Conservation (phyloP, 2,888 invertebrate genomes). For the Rhodophaea formosa region DNA sequence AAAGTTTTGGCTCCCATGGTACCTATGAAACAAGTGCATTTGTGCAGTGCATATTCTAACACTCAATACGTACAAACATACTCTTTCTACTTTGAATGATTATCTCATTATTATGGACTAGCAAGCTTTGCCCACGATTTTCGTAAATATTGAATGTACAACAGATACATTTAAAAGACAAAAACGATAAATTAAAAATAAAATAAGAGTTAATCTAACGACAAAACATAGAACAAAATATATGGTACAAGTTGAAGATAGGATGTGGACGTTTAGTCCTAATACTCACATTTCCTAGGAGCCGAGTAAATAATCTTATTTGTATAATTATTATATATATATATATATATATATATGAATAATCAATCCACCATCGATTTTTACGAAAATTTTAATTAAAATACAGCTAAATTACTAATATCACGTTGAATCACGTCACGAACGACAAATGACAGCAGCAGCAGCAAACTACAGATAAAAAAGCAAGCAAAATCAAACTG, state of each 20-base stretch:
- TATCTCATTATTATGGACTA: no score
- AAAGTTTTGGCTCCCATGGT: no score
- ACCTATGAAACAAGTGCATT: no score
- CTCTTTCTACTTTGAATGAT: no score
- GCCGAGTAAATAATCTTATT: conserved; percentile 34
- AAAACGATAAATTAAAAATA: neutral
- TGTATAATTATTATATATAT: conserved; percentile 31
- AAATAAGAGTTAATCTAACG: neutral
- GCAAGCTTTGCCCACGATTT: no score
- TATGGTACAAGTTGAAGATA: neutral
- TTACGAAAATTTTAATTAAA: conserved; percentile 27
- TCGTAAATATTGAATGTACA: neutral
- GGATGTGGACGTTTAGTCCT: neutral
- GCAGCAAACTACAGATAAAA: neutral
- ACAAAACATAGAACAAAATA: neutral
- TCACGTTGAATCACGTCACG: conserved; percentile 15
- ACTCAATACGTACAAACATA: no score
- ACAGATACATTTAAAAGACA: neutral
- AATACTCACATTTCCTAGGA: conserved; percentile 41
- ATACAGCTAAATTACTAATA: neutral
- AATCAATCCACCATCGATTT: conserved; percentile 52
- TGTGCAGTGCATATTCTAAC: no score
- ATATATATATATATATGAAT: no score
- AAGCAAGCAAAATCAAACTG: no score
- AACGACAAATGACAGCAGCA: neutral